Evolutionary conservation across 2,797 vertebrate species (phyloP).

Genomic region (Acanthiza pusilla): DNA sequence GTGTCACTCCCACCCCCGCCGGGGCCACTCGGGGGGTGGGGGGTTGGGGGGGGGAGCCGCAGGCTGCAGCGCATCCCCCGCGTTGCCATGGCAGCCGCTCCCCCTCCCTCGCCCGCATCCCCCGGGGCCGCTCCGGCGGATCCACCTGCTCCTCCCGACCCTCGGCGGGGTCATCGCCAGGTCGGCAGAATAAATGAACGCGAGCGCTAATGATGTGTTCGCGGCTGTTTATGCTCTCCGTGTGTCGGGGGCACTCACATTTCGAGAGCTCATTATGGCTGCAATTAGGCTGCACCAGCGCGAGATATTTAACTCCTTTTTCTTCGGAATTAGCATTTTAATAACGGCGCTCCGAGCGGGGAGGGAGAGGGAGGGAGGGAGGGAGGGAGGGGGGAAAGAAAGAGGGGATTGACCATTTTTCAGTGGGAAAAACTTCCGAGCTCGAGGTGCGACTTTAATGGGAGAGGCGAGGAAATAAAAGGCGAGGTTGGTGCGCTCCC

Average conservation of each 20-base stretch:
- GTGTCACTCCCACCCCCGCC: too few relatives aligned
- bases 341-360: conserved; percentile 80
- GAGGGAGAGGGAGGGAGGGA: too few relatives aligned
- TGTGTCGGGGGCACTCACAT: conserved; percentile 82
- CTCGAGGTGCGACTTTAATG: conserved; percentile 50
- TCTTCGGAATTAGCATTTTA: conserved; percentile 84
- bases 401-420: conserved; percentile 74
- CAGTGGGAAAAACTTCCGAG: conserved; percentile 78
- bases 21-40: too few relatives aligned
- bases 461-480: too few relatives aligned
- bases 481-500: too few relatives aligned
- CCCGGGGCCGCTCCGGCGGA: conserved; percentile 69
- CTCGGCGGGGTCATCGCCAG: conserved; percentile 88
- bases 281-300: conserved; percentile 82
- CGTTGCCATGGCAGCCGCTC: conserved; percentile 75
- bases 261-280: conserved; percentile 83
- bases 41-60: too few relatives aligned
- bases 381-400: conserved; percentile 17
- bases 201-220: conserved; percentile 79
- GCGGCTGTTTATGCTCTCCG: conserved; percentile 80
- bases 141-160: too few relatives aligned
- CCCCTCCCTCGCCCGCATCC: conserved; percentile 79
- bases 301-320: conserved; percentile 82
- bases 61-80: neutral
- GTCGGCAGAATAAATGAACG: conserved; percentile 89